Percentiles rank a stretch among this genome's conserved stretches.
phyloP scores from a whole-genome alignment of 2,797 vertebrate species.

The Propithecus deckenii region DNA sequence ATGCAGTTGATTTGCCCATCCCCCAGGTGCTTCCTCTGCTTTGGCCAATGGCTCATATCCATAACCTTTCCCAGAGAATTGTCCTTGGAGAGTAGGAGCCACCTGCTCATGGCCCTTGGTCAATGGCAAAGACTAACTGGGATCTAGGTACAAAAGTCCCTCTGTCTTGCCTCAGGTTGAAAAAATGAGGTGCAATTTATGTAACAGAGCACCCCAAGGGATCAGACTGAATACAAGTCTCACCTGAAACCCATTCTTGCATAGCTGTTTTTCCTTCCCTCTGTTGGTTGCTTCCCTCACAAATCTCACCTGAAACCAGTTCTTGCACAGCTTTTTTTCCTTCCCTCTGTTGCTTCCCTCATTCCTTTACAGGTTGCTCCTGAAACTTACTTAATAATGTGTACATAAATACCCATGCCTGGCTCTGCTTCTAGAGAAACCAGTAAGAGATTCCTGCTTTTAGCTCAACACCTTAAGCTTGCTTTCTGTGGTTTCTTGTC shows the following conservation, averaged over 20 bases:
- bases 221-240: background rate
- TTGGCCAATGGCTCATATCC: background rate
- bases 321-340: too few relatives aligned
- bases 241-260: background rate
- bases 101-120: background rate
- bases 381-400: background rate
- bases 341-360: background rate
- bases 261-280: too few relatives aligned
- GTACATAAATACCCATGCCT: background rate
- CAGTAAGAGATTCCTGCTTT: background rate
- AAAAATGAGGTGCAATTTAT: background rate
- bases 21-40: background rate
- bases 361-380: background rate
- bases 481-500: background rate
- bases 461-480: too few relatives aligned
- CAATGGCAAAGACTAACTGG: background rate
- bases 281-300: background rate
- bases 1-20: rapidly evolving
- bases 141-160: background rate
- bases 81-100: background rate
- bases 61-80: background rate
- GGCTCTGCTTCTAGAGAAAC: background rate
- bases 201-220: background rate
- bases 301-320: background rate
- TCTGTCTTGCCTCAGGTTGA: background rate